Evolutionary conservation across 2,888 invertebrate genomes (phyloP).

Genomic region (Patella pellucida): DNA sequence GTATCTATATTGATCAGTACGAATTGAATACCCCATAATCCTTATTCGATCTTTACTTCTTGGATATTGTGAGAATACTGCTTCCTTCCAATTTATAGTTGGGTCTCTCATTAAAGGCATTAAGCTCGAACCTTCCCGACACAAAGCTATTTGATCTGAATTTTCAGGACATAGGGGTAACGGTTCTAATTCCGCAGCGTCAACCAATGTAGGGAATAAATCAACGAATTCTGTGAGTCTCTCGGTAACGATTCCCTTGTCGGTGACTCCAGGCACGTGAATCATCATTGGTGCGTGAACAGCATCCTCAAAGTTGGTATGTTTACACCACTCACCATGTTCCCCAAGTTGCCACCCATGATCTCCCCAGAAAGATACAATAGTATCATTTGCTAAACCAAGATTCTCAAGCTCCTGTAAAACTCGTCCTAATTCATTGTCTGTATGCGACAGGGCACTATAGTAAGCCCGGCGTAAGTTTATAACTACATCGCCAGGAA

Average conservation of each 20-base stretch:
- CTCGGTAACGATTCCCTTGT: conserved; percentile 40
- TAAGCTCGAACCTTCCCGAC: conserved; percentile 48
- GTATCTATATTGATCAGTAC: conserved; percentile 46
- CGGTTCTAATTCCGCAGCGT: conserved; percentile 44
- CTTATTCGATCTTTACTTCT: neutral
- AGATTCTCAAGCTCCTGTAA: conserved; percentile 34
- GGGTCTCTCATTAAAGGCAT: conserved; percentile 40
- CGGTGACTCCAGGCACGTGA: conserved; percentile 49
- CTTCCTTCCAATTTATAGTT: conserved; percentile 17
- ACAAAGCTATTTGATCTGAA: conserved; percentile 33
- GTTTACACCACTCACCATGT: conserved; percentile 45
- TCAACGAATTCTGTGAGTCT: conserved; percentile 51
- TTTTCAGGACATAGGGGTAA: conserved; percentile 41
- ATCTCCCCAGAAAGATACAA: conserved; percentile 44
- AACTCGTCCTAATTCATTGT: conserved; percentile 41
- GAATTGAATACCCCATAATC: conserved; percentile 46
- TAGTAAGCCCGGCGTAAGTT: conserved; percentile 46
- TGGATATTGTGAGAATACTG: conserved; percentile 29
- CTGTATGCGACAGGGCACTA: conserved; percentile 44
- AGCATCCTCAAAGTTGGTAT: conserved; percentile 54
- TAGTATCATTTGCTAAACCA: conserved; percentile 38
- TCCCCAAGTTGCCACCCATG: conserved; percentile 49
- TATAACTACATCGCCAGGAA: conserved; percentile 39
- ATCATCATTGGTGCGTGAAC: conserved; percentile 55
- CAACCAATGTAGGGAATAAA: conserved; percentile 51